Conservation (phyloP, 2,888 invertebrate species). For the Metallyticus violacea region DNA sequence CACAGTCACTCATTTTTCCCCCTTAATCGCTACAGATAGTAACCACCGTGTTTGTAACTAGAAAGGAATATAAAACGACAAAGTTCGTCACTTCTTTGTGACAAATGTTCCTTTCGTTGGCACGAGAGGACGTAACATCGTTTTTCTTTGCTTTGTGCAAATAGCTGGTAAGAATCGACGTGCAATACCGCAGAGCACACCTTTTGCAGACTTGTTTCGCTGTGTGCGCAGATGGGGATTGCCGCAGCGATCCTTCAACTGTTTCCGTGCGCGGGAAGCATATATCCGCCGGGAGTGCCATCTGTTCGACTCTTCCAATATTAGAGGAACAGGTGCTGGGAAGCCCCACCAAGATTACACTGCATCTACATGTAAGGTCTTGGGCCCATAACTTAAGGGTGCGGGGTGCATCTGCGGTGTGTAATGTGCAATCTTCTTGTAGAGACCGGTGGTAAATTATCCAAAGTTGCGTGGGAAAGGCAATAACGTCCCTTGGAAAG, state of each 20-base stretch:
- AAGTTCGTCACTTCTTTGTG: too few relatives aligned
- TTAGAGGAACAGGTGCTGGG: background rate
- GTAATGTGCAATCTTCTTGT: background rate
- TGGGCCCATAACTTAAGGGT: background rate
- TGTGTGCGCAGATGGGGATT: too few relatives aligned
- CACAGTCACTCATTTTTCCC: too few relatives aligned
- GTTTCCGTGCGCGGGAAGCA: too few relatives aligned
- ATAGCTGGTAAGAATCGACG: too few relatives aligned
- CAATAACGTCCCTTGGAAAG: background rate
- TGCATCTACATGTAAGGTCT: background rate
- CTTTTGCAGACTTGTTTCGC: background rate
- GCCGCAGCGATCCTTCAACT: background rate
- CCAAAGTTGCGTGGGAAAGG: background rate
- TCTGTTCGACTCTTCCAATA: background rate
- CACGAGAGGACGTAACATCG: background rate
- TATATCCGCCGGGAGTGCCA: background rate
- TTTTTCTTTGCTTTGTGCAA: background rate
- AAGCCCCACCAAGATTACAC: background rate
- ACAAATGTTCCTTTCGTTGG: background rate
- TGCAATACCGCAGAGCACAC: background rate
- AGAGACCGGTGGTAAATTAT: background rate
- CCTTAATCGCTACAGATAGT: too few relatives aligned
- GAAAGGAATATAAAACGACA: too few relatives aligned
- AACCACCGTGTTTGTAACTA: too few relatives aligned
- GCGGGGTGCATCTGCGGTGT: background rate